Evolutionary conservation across 92 coral and sea anemone genomes (phyloP).

Genomic region (Porites divaricata): DNA sequence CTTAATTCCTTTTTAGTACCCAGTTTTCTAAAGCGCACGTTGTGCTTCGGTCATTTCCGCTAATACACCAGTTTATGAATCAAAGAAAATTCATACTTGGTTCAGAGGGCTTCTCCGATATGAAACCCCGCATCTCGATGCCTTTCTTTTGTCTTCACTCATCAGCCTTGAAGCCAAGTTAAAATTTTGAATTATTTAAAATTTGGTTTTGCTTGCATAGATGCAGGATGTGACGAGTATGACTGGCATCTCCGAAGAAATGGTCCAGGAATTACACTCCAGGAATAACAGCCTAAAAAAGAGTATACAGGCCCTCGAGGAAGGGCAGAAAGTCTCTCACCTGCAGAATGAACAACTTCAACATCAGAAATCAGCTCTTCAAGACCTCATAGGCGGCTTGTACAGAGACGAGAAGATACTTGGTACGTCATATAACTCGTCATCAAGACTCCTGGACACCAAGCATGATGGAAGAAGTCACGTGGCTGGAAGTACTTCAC

Average conservation of each 20-base stretch:
- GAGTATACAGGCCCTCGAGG: slow-evolving; percentile 82
- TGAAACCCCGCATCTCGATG: too few species aligned
- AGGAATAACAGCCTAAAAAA: slow-evolving; percentile 73
- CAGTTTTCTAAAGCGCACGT: too few species aligned
- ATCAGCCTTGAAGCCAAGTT: too few species aligned
- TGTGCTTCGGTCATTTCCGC: too few species aligned
- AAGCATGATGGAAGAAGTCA: not conserved
- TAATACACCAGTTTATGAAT: too few species aligned
- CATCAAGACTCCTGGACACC: slow-evolving; percentile 7
- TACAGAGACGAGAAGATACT: slow-evolving; percentile 47
- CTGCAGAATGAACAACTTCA: slow-evolving; percentile 88
- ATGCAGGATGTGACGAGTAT: slow-evolving; percentile 62
- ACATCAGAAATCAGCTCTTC: slow-evolving; percentile 82
- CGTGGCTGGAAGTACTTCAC: not conserved
- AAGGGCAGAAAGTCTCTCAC: slow-evolving; percentile 79
- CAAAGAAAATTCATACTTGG: too few species aligned
- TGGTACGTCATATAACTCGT: slow-evolving; percentile 17
- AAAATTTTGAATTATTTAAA: too few species aligned
- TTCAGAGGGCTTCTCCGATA: too few species aligned
- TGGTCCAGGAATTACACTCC: slow-evolving; percentile 68
- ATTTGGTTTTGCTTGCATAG: slow-evolving; percentile 30
- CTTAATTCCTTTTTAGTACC: too few species aligned
- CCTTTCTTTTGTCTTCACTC: too few species aligned
- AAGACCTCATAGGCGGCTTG: slow-evolving; percentile 79
- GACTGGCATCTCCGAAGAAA: slow-evolving; percentile 74